Base-by-base conservation (phyloP, 2,888 invertebrate genomes). In the Aphodius granarius region DNA sequence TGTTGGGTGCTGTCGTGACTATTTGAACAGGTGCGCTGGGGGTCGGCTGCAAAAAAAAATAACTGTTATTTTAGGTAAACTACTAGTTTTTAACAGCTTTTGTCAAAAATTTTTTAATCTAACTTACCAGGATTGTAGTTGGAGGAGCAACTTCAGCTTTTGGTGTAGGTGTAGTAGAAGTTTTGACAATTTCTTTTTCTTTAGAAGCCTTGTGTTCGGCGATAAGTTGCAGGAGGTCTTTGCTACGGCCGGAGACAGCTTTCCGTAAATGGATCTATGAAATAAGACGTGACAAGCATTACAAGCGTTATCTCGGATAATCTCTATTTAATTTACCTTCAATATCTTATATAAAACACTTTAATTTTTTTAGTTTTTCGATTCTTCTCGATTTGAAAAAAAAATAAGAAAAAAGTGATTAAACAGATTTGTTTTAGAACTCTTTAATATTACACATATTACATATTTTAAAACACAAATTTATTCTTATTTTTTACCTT, bases 161-260 rank as follows among this genome's bases (percentile, higher is more conserved):
- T 16, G 73, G 43, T 16, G 15, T 68, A 71, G 17, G 65, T 4
- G 62, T 65, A 18, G 43, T 72, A 66, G 64, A 74, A 17, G 66
- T 23, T 65, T 75, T 77, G 20, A 63, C 21, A 17, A 20, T 66
- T 15, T 73, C 83, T 77, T 84, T 85, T 75, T 84, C 83, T 77
- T 84, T 84, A 62, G 82, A 79, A 73, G 83, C 82, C 77, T 84
- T 85, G 78, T 83, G 81, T 73, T 84, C 84, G 0, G 82, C 80
- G 78, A 85, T 85, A 66, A 85, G 77, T 71, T 83, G 82, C 75
- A 84, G 83, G 70, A 85, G 82, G 77, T 84, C 83, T 80, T 84
- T 84, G 78, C 84, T 84, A 20, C 85, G 82, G 6, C 84, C 84
- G 72, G 80, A 78, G 75, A 85, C 85, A 68, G 82, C 81, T 79